Evolutionary conservation across 2,797 vertebrate species (phyloP).

Genomic region (Clamator glandarius): DNA sequence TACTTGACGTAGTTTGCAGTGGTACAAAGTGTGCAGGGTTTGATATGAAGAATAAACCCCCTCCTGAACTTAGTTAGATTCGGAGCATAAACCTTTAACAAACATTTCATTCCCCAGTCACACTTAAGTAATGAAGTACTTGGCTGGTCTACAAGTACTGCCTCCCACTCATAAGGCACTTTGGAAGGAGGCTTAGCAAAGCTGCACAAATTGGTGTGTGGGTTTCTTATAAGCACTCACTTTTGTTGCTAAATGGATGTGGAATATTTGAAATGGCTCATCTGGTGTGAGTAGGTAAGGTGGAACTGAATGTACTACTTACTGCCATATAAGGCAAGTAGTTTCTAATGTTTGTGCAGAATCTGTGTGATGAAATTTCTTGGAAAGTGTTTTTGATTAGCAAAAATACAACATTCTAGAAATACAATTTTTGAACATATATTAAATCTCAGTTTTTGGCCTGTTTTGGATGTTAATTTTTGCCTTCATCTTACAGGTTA

Average conservation of each 20-base stretch:
- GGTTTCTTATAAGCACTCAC: background rate
- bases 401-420: background rate
- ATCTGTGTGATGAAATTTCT: background rate
- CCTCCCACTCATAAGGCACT: background rate
- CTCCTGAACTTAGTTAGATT: background rate
- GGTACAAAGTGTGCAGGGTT: background rate
- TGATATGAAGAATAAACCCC: background rate
- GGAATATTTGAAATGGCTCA: background rate
- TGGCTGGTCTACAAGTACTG: constrained; percentile 6
- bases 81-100: background rate
- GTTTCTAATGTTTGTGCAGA: background rate
- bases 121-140: background rate
- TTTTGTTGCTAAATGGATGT: background rate
- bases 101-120: constrained; percentile 3
- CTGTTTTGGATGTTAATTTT: constrained; percentile 19
- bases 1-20: background rate
- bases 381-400: background rate
- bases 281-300: background rate
- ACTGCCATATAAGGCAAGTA: background rate
- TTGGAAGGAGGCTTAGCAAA: background rate
- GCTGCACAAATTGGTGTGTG: background rate
- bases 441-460: background rate
- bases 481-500: constrained; percentile 79
- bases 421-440: background rate
- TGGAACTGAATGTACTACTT: background rate